Percentiles rank a stretch among this genome's conserved stretches.
These are phyloP conservation scores for Cephalopachus bancanus DNA, from an alignment of 2,797 vertebrate genomes.

Conservation along the genomic window DNA sequence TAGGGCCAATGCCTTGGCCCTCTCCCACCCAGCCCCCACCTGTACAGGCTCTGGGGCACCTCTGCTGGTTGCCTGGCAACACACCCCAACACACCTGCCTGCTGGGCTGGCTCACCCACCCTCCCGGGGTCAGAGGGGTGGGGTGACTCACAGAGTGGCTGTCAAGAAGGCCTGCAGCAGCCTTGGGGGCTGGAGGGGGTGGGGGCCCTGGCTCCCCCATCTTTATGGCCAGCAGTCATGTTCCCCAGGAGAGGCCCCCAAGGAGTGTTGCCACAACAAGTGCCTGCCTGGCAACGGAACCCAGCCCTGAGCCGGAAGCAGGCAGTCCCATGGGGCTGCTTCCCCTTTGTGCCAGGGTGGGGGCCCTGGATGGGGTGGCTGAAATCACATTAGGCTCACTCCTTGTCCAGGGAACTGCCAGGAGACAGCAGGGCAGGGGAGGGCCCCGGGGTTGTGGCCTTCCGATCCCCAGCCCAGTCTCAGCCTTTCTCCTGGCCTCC, in stretches of 20 bases:
- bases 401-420: neutral
- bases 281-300: slow-evolving; percentile 57
- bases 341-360: neutral
- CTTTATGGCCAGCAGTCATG: slow-evolving; percentile 15
- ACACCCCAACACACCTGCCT: slow-evolving; percentile 32
- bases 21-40: neutral
- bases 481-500: no score
- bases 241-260: slow-evolving; percentile 2
- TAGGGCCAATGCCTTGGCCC: neutral
- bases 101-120: neutral
- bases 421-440: neutral
- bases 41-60: neutral
- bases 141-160: slow-evolving; percentile 71
- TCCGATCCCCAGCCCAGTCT: neutral
- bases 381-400: neutral
- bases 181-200: neutral
- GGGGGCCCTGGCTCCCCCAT: slow-evolving; percentile 69
- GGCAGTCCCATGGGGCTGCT: neutral
- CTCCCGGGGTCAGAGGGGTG: neutral
- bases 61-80: slow-evolving; percentile 63
- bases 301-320: slow-evolving; percentile 44
- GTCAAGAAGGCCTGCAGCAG: neutral
- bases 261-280: slow-evolving; percentile 82
- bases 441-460: neutral
- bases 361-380: neutral